Conservation (phyloP, 1,140 invertebrate genomes). For the Diachasma alloeum region DNA sequence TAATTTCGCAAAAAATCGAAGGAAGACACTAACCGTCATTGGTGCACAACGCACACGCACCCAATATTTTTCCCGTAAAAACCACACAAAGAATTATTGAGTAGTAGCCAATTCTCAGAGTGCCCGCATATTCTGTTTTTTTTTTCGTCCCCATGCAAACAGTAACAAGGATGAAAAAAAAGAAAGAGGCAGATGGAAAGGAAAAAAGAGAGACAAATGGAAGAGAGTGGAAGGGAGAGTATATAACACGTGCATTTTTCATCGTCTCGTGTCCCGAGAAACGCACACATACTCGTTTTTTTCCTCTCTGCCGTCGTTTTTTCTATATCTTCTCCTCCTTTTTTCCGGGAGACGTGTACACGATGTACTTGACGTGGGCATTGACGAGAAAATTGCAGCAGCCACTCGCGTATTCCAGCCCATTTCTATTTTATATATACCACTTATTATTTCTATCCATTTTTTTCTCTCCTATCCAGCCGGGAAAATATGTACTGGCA, state of each 20-base stretch:
- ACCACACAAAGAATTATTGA: constrained; percentile 35
- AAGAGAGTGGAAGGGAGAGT: constrained; percentile 32
- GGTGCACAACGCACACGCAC: background rate
- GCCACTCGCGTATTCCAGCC: constrained; percentile 22
- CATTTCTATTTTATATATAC: background rate
- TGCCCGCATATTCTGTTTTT: background rate
- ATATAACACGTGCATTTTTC: constrained; percentile 44
- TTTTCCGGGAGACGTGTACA: constrained; percentile 4
- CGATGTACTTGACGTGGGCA: constrained; percentile 30
- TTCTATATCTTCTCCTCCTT: background rate
- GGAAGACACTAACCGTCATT: background rate
- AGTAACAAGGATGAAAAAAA: background rate
- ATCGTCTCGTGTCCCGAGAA: constrained; percentile 42
- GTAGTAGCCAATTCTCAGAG: constrained; percentile 16
- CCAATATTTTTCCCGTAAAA: background rate
- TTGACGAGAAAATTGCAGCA: constrained; percentile 47
- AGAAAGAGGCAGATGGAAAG: background rate
- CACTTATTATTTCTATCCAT: constrained; percentile 4
- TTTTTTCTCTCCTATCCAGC: background rate
- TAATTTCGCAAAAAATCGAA: background rate
- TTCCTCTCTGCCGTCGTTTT: background rate
- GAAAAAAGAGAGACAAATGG: background rate
- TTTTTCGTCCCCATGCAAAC: background rate
- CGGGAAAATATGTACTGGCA: background rate
- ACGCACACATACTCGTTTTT: constrained; percentile 20